Conservation (phyloP, 2,113 vertebrate genomes). For the Motacilla tschutschensis region DNA sequence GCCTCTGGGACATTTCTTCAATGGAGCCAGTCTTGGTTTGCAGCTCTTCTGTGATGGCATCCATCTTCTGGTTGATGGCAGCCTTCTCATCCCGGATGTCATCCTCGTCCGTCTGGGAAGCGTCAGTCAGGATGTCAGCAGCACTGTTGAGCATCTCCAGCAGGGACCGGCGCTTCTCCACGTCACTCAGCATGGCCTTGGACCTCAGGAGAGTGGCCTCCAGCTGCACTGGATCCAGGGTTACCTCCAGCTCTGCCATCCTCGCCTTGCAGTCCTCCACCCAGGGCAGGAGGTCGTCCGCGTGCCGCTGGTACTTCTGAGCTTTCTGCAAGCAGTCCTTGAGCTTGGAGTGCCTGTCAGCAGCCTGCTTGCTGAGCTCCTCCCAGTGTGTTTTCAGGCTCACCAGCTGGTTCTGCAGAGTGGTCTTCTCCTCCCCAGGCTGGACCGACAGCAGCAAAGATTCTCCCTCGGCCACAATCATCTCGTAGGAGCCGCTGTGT, state of each 20-base stretch:
- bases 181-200: slow-evolving; percentile 82
- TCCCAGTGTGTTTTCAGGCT: slow-evolving; percentile 89
- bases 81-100: slow-evolving; percentile 92
- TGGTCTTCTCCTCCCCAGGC: slow-evolving; percentile 83
- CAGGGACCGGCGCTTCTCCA: slow-evolving; percentile 86
- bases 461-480: slow-evolving; percentile 88
- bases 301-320: slow-evolving; percentile 85
- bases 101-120: slow-evolving; percentile 87
- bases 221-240: slow-evolving; percentile 81
- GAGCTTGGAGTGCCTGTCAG: slow-evolving; percentile 77
- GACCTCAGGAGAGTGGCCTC: slow-evolving; percentile 84
- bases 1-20: slow-evolving; percentile 90
- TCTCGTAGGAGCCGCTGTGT: slow-evolving; percentile 93
- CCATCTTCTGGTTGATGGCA: slow-evolving; percentile 84
- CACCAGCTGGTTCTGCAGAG: slow-evolving; percentile 82
- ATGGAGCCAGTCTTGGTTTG: slow-evolving; percentile 82
- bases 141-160: slow-evolving; percentile 88
- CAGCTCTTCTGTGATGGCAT: slow-evolving; percentile 84
- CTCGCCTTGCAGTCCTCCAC: slow-evolving; percentile 82
- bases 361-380: slow-evolving; percentile 77
- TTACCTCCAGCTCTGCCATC: slow-evolving; percentile 78
- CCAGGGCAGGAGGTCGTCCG: slow-evolving; percentile 85
- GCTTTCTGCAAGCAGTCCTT: slow-evolving; percentile 87
- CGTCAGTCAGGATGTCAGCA: slow-evolving; percentile 89
- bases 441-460: slow-evolving; percentile 85